Base-by-base conservation (phyloP, 2,888 invertebrate genomes). In the Mesorhabditis belari region DNA sequence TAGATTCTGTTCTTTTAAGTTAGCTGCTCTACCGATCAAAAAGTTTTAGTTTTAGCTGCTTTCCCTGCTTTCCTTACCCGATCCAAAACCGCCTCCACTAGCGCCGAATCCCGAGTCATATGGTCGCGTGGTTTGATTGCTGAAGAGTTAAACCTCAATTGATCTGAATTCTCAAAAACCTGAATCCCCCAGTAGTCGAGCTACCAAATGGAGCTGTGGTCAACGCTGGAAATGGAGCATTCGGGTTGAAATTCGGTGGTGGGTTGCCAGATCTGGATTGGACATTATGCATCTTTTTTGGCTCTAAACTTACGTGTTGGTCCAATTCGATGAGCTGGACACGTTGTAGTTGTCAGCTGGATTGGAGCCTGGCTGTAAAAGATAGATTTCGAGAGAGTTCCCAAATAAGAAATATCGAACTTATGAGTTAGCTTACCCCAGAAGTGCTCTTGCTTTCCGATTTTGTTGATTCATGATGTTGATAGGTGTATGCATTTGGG, bases 301-400 rank as follows among this genome's bases (percentile, higher is more conserved):
- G n/a, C n/a, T n/a, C n/a, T n/a, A n/a, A n/a, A n/a, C n/a, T n/a
- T n/a, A n/a, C n/a, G n/a, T n/a, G n/a, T n/a, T n/a, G 2, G 44
- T 17, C 44, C 44, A 35, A 9, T 9, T 17, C 44, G 44, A 17
- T n/a, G 44, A 35, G 44, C 44, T 35, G 44, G 12, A 17, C 44
- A 35, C 44, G 2, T 35, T 35, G 44, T 35, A 35, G 65, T 25
- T 25, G 52, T 55, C 65, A 66, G 64, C 55, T 57, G 25, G 55
- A 53, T 12, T 51, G 55, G 12, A 57, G 65, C 2, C 65, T 64
- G 19, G 58, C 25, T n/a, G 28, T 49, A 26, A 49, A 49, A 4
- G 25, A 49, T 0, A 49, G 4, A 26, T 23, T 57, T 24, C 21
- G 24, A 3, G 55, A 49, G 25, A 35, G 55, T 35, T 55, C 23